phyloP scores from a whole-genome alignment of 2,797 vertebrate genomes.

The Sebastes dallii region DNA sequence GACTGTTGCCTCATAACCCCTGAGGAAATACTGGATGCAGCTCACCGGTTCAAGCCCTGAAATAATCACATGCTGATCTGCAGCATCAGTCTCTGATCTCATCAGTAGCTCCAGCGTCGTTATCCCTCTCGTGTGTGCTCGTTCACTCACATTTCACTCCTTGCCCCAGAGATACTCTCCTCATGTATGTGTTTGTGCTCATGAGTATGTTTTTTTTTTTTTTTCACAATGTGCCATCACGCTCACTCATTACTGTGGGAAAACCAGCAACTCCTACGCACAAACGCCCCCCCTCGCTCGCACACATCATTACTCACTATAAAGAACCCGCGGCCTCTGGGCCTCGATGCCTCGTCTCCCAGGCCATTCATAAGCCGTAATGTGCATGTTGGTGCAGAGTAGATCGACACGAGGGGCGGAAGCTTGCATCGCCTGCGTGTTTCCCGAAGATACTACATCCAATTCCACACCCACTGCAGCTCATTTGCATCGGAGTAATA shows the following conservation, averaged over 20 bases:
- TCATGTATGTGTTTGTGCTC: neutral
- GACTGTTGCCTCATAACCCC: neutral
- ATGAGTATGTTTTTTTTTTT: neutral
- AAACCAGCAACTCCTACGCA: slow-evolving; percentile 14
- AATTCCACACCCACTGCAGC: slow-evolving; percentile 29
- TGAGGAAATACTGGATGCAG: slow-evolving; percentile 43
- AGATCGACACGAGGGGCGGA: slow-evolving; percentile 41
- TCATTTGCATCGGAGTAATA: slow-evolving; percentile 63
- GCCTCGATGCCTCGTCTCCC: slow-evolving; percentile 31
- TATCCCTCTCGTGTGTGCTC: slow-evolving; percentile 6
- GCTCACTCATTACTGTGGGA: slow-evolving; percentile 5
- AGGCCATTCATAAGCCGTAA: slow-evolving; percentile 53
- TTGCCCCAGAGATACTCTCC: neutral
- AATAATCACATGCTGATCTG: slow-evolving; percentile 56
- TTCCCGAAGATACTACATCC: slow-evolving; percentile 35
- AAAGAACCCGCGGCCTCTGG: slow-evolving; percentile 31
- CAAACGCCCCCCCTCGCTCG: neutral
- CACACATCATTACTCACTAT: slow-evolving; percentile 43
- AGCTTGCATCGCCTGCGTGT: slow-evolving; percentile 20
- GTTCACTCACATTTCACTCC: neutral
- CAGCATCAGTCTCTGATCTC: slow-evolving; percentile 47
- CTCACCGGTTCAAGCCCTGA: slow-evolving; percentile 32
- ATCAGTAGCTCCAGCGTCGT: slow-evolving; percentile 22
- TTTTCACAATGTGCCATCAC: neutral
- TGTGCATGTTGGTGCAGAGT: slow-evolving; percentile 31